A percentile compares a stretch with the other conserved stretches of the same genome.
Conservation (phyloP, 2,113 vertebrate genomes). For the Clinocottus analis region DNA sequence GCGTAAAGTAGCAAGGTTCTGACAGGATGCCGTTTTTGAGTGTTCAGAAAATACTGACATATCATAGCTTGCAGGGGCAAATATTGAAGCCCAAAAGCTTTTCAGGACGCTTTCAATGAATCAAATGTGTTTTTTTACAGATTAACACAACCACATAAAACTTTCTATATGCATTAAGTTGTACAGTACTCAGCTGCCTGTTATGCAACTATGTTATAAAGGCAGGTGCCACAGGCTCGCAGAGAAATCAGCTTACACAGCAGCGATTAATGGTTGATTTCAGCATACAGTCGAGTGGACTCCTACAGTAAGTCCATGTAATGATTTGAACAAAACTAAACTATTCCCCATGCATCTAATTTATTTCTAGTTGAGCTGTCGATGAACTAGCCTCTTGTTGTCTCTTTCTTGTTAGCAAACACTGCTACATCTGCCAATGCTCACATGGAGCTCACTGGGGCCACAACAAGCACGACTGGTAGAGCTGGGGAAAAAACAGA, state of each 20-base stretch:
- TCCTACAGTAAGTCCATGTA: slow-evolving; percentile 1
- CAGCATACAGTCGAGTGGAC: slow-evolving; percentile 4
- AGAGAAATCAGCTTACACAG: slow-evolving; percentile 47
- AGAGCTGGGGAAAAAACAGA: slow-evolving; percentile 1
- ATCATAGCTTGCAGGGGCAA: neutral
- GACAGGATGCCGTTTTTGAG: slow-evolving; percentile 14
- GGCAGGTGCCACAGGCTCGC: slow-evolving; percentile 19
- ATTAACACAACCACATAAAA: neutral
- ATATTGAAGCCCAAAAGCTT: neutral
- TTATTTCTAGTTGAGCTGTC: neutral
- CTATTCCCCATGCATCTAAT: neutral
- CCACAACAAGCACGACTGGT: slow-evolving; percentile 23
- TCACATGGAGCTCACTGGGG: neutral
- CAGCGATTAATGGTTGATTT: slow-evolving; percentile 25
- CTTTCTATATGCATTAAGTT: neutral
- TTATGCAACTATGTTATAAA: slow-evolving; percentile 34
- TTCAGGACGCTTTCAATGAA: neutral
- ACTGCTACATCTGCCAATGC: neutral
- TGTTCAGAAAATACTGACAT: neutral
- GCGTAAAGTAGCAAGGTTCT: slow-evolving; percentile 12
- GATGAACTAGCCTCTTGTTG: neutral
- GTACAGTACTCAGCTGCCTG: neutral
- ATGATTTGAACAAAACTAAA: slow-evolving; percentile 1
- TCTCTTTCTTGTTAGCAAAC: neutral
- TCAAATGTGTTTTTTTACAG: neutral